A percentile compares a stretch with the other conserved stretches of the same genome.
Evolutionary conservation across 2,113 vertebrate genomes (phyloP).

Genomic region (Pimephales promelas): DNA sequence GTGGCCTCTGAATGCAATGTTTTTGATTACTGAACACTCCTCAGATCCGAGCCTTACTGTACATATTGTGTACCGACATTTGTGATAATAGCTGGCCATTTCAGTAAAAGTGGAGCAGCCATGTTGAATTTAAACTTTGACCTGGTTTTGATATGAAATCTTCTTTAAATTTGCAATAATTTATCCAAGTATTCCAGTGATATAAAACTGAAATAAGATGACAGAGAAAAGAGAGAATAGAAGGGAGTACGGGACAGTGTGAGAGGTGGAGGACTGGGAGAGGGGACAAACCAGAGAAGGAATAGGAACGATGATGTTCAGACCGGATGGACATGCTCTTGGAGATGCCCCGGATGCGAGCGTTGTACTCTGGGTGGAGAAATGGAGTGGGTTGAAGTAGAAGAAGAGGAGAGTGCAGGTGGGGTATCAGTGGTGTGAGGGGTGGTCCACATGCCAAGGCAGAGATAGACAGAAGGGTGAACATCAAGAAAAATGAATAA

Average conservation of each 20-base stretch:
- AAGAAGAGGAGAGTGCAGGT: slow-evolving; percentile 64
- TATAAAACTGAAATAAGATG: not conserved
- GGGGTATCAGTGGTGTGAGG: slow-evolving; percentile 61
- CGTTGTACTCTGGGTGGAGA: slow-evolving; percentile 89
- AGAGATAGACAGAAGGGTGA: slow-evolving; percentile 33
- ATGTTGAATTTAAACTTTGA: too few relatives aligned
- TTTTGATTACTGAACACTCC: not conserved
- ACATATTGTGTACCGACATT: not conserved
- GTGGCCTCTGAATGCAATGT: not conserved
- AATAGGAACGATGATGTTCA: slow-evolving; percentile 88
- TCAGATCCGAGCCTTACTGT: not conserved
- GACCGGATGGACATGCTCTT: slow-evolving; percentile 76
- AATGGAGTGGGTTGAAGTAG: slow-evolving; percentile 65
- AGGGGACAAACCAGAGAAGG: slow-evolving; percentile 88
- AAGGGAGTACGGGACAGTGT: not conserved
- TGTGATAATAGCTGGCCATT: not conserved
- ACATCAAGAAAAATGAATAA: slow-evolving; percentile 57
- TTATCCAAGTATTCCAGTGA: not conserved
- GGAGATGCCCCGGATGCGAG: slow-evolving; percentile 85
- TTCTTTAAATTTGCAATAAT: not conserved
- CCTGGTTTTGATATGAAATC: not conserved
- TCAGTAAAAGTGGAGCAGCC: not conserved
- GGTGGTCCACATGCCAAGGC: slow-evolving; percentile 22
- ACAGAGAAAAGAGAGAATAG: not conserved
- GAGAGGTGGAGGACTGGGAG: slow-evolving; percentile 21